phyloP scores from a whole-genome alignment of 2,113 vertebrate genomes.

The Benitochromis conjunctus region DNA sequence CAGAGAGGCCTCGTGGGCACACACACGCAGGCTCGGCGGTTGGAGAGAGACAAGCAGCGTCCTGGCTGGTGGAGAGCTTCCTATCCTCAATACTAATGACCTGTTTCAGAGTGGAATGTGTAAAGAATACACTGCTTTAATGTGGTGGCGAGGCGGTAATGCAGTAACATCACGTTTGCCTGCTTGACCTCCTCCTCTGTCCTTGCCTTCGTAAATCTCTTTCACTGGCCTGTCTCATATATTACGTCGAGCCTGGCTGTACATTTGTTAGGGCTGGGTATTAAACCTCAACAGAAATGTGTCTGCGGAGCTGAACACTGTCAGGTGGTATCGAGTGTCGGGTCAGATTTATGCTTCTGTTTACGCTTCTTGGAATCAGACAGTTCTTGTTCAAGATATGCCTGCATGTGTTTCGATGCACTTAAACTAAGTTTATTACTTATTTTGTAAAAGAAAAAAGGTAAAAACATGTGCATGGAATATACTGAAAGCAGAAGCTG shows the following conservation, averaged over 20 bases:
- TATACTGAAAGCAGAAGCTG: neutral
- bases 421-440: neutral
- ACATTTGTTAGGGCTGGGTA: neutral
- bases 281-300: neutral
- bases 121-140: slow-evolving; percentile 48
- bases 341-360: neutral
- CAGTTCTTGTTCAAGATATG: neutral
- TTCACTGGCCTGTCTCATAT: slow-evolving; percentile 32
- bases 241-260: slow-evolving; percentile 1
- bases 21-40: slow-evolving; percentile 45
- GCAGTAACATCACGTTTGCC: slow-evolving; percentile 34
- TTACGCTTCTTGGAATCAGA: neutral
- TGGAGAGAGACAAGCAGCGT: neutral
- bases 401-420: neutral
- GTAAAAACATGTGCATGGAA: neutral
- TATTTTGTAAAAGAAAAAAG: neutral
- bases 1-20: slow-evolving; percentile 61
- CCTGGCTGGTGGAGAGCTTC: slow-evolving; percentile 15
- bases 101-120: slow-evolving; percentile 48
- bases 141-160: slow-evolving; percentile 14
- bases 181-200: slow-evolving; percentile 40
- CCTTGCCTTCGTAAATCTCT: slow-evolving; percentile 57
- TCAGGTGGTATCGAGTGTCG: neutral
- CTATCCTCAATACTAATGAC: slow-evolving; percentile 52
- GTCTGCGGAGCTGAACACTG: neutral